These are phyloP conservation scores for Perognathus longimembris DNA, from an alignment of 2,113 vertebrate species.

Conservation along the genomic window DNA sequence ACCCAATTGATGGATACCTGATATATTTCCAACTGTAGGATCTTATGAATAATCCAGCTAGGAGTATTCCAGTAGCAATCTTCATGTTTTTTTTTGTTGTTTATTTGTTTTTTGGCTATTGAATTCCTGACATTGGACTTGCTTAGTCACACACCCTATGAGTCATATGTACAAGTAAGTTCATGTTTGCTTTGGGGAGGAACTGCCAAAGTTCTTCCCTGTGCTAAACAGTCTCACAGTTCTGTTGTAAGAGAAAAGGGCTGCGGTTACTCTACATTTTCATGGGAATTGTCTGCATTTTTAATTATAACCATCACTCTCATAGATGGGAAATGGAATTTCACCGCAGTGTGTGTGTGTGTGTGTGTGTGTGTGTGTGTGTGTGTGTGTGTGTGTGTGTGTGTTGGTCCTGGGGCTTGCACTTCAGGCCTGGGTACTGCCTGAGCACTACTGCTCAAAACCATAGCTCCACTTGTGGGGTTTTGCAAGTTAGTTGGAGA, in stretches of 20 bases:
- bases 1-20: background rate
- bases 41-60: background rate
- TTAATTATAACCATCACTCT: background rate
- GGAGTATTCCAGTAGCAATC: background rate
- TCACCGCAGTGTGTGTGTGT: no score
- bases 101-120: background rate
- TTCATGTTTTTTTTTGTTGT: background rate
- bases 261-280: background rate
- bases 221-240: background rate
- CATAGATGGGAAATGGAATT: background rate
- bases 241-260: background rate
- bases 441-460: no score
- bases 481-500: no score
- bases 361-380: no score
- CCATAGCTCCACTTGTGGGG: no score
- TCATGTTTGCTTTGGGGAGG: conserved; percentile 8
- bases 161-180: background rate
- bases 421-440: no score
- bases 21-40: conserved; percentile 3
- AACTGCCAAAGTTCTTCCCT: background rate
- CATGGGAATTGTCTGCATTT: background rate
- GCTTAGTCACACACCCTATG: background rate
- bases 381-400: no score
- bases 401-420: no score
- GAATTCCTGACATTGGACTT: background rate